phyloP scores from a whole-genome alignment of 2,888 invertebrate genomes.

The Tetragnatha montana region DNA sequence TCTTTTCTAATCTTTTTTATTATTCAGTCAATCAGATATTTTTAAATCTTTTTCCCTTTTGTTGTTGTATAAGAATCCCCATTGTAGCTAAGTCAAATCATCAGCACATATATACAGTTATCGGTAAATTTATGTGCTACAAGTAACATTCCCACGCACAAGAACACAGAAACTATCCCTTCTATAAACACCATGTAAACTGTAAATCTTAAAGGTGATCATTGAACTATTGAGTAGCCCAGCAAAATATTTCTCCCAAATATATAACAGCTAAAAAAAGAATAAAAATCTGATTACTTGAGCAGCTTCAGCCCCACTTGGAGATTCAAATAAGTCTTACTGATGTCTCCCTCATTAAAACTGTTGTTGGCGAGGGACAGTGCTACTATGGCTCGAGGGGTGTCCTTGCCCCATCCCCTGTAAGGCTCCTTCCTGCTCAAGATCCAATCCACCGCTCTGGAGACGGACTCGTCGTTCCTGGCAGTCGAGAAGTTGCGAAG shows the following conservation, averaged over 20 bases:
- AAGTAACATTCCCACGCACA: too few species aligned
- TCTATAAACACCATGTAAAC: too few species aligned
- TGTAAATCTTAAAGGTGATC: too few species aligned
- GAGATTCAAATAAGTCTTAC: constrained; percentile 31
- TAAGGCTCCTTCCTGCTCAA: neutral
- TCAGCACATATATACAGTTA: too few species aligned
- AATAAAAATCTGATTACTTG: constrained; percentile 11
- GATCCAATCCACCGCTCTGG: constrained; percentile 9
- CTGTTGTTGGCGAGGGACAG: constrained; percentile 38
- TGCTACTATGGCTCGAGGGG: constrained; percentile 42
- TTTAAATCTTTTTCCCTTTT: too few species aligned
- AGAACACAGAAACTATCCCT: too few species aligned
- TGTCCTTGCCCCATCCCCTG: constrained; percentile 40
- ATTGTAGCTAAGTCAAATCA: too few species aligned
- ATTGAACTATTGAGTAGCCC: too few species aligned
- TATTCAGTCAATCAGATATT: too few species aligned
- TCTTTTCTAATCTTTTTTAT: too few species aligned
- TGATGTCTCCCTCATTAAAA: constrained; percentile 36
- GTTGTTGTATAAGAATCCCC: too few species aligned
- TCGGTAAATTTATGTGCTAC: too few species aligned
- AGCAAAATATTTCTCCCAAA: neutral
- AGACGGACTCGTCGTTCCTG: neutral
- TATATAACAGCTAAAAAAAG: neutral
- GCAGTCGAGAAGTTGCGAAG: constrained; percentile 3
- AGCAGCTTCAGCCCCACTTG: constrained; percentile 38